Conservation (phyloP, 2,888 invertebrate species). For the Eupithecia tripunctaria region DNA sequence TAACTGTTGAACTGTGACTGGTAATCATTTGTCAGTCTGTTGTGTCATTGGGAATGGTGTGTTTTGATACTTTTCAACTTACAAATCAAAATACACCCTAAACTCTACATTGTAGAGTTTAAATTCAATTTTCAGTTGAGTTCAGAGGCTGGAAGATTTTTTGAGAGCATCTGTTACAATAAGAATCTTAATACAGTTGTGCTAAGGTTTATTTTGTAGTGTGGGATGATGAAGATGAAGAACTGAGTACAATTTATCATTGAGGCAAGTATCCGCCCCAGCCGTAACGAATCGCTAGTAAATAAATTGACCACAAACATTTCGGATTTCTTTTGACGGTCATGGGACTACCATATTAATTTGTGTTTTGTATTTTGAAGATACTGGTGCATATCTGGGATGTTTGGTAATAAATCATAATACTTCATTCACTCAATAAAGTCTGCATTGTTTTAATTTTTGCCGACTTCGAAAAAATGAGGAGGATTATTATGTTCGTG, state of each 20-base stretch:
- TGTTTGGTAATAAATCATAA: conserved; percentile 2
- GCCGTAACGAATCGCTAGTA: conserved; percentile 81
- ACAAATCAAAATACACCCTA: conserved; percentile 56
- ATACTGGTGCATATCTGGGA: conserved; percentile 3
- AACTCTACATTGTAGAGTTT: conserved; percentile 54
- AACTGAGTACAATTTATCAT: conserved; percentile 80
- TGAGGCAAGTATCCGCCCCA: conserved; percentile 81
- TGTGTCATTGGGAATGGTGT: conserved; percentile 74
- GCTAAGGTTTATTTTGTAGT: conserved; percentile 49
- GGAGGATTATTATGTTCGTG: too few species aligned
- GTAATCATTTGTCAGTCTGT: conserved; percentile 78
- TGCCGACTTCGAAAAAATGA: too few species aligned
- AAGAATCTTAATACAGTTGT: conserved; percentile 44
- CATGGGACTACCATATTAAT: conserved; percentile 64
- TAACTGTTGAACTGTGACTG: conserved; percentile 77
- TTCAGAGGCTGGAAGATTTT: conserved; percentile 24
- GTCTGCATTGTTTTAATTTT: not conserved
- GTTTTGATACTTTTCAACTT: conserved; percentile 46
- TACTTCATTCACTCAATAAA: not conserved
- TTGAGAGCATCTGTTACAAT: conserved; percentile 38
- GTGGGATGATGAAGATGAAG: conserved; percentile 63
- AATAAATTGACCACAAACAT: conserved; percentile 82
- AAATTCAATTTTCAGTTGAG: conserved; percentile 50
- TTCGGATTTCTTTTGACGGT: conserved; percentile 75
- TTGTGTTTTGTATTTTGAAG: conserved; percentile 48